A percentile compares a stretch with the other conserved stretches of the same genome.
Evolutionary conservation across 2,888 invertebrate species (phyloP).

Genomic region (Camponotus fellah): DNA sequence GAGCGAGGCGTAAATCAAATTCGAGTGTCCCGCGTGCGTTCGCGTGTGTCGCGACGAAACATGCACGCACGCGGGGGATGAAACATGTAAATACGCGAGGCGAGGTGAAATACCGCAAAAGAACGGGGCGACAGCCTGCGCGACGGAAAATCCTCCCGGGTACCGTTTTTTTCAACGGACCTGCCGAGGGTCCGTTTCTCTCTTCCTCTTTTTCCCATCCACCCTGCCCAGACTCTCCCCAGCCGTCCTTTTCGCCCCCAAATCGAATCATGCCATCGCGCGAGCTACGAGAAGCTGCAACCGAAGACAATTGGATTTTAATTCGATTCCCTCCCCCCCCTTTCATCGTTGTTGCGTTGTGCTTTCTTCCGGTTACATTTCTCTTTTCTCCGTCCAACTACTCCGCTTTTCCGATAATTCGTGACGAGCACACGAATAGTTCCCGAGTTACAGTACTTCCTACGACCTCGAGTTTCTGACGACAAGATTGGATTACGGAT

Average conservation of each 20-base stretch:
- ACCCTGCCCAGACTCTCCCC: constrained; percentile 7
- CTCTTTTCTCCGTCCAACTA: neutral
- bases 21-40: constrained; percentile 80
- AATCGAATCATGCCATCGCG: constrained; percentile 79
- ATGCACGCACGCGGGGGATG: constrained; percentile 60
- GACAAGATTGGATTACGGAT: constrained; percentile 48
- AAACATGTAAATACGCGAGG: constrained; percentile 78
- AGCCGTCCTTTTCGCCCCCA: constrained; percentile 59
- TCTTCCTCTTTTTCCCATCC: constrained; percentile 59
- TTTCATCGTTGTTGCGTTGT: constrained; percentile 29
- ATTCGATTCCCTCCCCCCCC: constrained; percentile 62
- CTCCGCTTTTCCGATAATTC: constrained; percentile 21
- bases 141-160: constrained; percentile 75
- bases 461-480: constrained; percentile 50
- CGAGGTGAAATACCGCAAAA: constrained; percentile 78
- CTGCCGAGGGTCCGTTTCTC: constrained; percentile 45
- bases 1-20: constrained; percentile 85
- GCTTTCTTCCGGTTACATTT: constrained; percentile 17
- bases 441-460: constrained; percentile 31
- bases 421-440: constrained; percentile 10
- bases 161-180: constrained; percentile 77
- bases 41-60: constrained; percentile 58
- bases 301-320: constrained; percentile 71
- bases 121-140: constrained; percentile 69
- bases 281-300: constrained; percentile 36